phyloP scores from a whole-genome alignment of 1,140 invertebrate species.

The Microplitis mediator region DNA sequence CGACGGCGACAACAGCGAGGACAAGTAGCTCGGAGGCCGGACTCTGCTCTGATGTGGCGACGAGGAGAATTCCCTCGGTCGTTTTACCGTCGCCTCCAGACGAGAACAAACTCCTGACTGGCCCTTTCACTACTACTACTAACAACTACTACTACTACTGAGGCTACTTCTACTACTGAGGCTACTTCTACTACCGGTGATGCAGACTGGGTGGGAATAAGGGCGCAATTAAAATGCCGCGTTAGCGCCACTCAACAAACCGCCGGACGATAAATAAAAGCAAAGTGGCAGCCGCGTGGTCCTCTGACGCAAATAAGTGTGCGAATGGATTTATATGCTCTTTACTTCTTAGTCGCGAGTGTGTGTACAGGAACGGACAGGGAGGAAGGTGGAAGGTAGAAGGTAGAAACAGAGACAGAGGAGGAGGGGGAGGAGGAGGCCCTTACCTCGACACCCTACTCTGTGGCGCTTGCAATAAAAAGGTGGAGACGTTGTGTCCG shows the following conservation, averaged over 20 bases:
- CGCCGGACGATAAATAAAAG: constrained; percentile 62
- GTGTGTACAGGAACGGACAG: too few relatives aligned
- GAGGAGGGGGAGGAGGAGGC: too few relatives aligned
- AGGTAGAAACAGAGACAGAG: too few relatives aligned
- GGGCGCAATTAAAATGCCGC: constrained; percentile 62
- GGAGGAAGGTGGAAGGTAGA: too few relatives aligned
- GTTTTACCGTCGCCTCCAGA: constrained; percentile 29
- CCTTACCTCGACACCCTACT: constrained; percentile 20
- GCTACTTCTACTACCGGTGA: too few relatives aligned
- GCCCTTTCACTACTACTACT: constrained; percentile 20
- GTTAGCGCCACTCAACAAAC: constrained; percentile 60
- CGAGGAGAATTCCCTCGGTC: background rate
- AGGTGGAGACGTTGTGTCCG: constrained; percentile 55
- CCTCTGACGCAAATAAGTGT: constrained; percentile 29
- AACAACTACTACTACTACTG: too few relatives aligned
- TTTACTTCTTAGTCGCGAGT: background rate
- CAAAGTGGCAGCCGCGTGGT: constrained; percentile 39
- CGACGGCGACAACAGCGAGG: constrained; percentile 35
- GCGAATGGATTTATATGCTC: background rate
- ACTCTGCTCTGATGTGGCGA: background rate
- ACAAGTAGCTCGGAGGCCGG: background rate
- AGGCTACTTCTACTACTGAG: too few relatives aligned
- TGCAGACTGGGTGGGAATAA: constrained; percentile 43
- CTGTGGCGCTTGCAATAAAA: constrained; percentile 59
- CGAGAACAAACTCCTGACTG: background rate